Evolutionary conservation across 2,888 invertebrate species (phyloP), one percentile per base, ranked within the genome.

Genomic region (Brachycybe producta): DNA sequence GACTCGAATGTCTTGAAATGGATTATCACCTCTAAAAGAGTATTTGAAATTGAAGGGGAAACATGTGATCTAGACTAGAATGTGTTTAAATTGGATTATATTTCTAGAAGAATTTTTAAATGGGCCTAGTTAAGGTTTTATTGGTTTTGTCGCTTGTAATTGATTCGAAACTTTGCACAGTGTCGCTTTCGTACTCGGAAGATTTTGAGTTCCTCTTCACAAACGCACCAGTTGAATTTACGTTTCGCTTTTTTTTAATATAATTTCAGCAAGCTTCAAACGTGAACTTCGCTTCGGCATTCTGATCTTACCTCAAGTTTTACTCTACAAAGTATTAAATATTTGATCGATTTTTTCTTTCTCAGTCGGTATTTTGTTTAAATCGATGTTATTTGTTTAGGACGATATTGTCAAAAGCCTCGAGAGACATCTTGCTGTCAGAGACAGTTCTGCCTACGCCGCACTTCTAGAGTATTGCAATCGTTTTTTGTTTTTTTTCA

Each of bases 281-380:
- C 79, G 77, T 56, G 81, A 84, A 63, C 77, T 88, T 2, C 75
- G 77, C 53, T 74, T 77, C 35, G 77, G 86, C 55, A 74, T 87
- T 1, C 65, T 68, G 53, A 90, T 84, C 1, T 74, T 92, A 51
- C 80, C 87, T 0, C 91, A 94, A 65, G 67, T 95, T 38, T 65
- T 95, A 28, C 79, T 84, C 59, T 76, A 78, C 52, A 61, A 66
- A 61, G 66, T 66, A 57, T 55, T 54, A 44, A 11, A n/a, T 30
- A 36, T 27, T 30, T 24, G 23, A 5, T 17, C 42, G 17, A 24
- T 44, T 44, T 40, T 8, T 7, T 15, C 13, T 36, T 8, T 8
- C n/a, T 41, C 13, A 17, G 7, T 15, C 21, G n/a, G 5, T n/a
- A 23, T 48, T 3, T 19, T 4, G 32, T 26, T 2, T 19, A 27